Base-by-base conservation (phyloP, 2,888 invertebrate species). In the Drosophila crucigera region DNA sequence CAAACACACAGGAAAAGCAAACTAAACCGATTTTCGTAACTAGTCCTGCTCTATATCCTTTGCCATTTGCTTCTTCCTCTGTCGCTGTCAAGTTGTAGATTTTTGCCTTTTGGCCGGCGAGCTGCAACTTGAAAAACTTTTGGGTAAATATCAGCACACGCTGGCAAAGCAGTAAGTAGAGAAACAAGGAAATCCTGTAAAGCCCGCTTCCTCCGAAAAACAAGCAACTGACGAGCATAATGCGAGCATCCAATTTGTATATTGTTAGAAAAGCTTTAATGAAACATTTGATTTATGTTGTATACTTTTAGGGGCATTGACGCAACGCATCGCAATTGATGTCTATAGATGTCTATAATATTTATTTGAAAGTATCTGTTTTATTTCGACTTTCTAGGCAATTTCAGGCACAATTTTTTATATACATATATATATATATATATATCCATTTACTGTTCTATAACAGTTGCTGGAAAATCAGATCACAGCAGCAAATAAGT, bases 31-130 rank as follows among this genome's bases (percentile, higher is more conserved):
- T 68, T 78, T 82, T 78, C 78, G 80, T 63, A 82, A 58, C 67
- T 56, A 53, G 58, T 61, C 52, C 43, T 62, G 47, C 62, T 60
- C 35, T 47, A 39, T 54, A 47, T 53, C 31, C 31, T 58, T 55
- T 39, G 30, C 39, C 50, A 41, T 66, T 30, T 22, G 30, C 22
- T 16, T 43, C 49, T 39, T 65, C 50, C 49, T 9, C 31, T 56
- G 41, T 3, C 41, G 43, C 61, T 64, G 61, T 65, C 59, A 76
- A 77, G 76, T 66, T 76, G 65, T 60, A 49, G 63, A 68, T 67
- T 75, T 79, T 70, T 72, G 83, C 80, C 80, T 71, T 79, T 79
- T 79, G 67, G 83, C 83, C 68, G 70, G 62, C 66, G 53, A 63
- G 62, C 28, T 72, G 83, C 80, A 80, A 69, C 76, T 80, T 71